These are phyloP conservation scores for Aleiodes alternator DNA, from an alignment of 2,888 invertebrate species.

Conservation along the genomic window DNA sequence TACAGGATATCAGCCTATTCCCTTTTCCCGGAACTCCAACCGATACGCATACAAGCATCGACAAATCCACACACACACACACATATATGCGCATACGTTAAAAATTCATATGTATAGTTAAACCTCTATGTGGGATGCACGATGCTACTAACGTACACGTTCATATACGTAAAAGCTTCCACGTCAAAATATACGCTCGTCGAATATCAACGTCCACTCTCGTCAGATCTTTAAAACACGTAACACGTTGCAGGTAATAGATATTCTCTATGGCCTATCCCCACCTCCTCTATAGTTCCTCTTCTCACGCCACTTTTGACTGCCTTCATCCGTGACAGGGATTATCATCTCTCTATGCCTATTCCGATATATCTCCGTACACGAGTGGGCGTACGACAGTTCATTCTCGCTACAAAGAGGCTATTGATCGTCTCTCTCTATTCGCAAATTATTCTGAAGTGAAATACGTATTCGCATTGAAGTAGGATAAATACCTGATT, in stretches of 20 bases:
- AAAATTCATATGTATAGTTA: neutral
- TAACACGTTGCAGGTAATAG: conserved; percentile 56
- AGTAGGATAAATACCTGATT: conserved; percentile 12
- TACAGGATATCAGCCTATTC: conserved; percentile 14
- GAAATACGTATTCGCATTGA: conserved; percentile 3
- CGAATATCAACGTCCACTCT: conserved; percentile 64
- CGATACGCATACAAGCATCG: neutral
- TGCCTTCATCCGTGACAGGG: conserved; percentile 45
- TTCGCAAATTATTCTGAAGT: neutral
- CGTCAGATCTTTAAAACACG: conserved; percentile 53
- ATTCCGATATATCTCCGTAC: conserved; percentile 14
- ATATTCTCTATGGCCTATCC: conserved; percentile 43
- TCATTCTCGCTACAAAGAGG: conserved; percentile 20
- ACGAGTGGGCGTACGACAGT: conserved; percentile 42
- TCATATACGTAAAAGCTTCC: conserved; percentile 36
- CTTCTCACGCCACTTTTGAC: conserved; percentile 24
- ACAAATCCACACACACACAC: conserved; percentile 11
- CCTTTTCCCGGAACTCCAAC: neutral
- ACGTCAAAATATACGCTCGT: conserved; percentile 57
- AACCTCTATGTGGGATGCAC: conserved; percentile 28
- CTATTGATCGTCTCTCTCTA: conserved; percentile 15
- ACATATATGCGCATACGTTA: conserved; percentile 10
- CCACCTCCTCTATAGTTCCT: conserved; percentile 9
- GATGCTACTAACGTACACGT: conserved; percentile 13
- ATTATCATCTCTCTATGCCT: conserved; percentile 49